Evolutionary conservation across 2,888 invertebrate species (phyloP).

Genomic region (Leucania comma): DNA sequence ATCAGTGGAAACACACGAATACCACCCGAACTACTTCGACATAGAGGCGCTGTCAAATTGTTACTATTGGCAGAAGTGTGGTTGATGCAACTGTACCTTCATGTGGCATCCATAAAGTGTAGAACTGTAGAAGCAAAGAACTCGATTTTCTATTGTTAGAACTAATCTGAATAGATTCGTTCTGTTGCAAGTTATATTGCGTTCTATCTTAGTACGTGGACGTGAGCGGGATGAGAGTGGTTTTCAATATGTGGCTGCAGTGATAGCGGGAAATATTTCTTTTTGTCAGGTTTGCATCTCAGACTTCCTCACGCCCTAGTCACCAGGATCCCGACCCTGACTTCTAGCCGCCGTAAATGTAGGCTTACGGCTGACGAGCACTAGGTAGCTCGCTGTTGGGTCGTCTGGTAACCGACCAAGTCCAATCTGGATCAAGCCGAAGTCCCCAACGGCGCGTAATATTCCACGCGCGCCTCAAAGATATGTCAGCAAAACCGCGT

Average conservation of each 20-base stretch:
- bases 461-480: too few species aligned
- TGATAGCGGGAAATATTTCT: constrained; percentile 6
- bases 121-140: constrained; percentile 21
- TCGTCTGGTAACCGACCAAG: too few species aligned
- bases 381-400: too few species aligned
- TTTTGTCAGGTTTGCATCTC: too few species aligned
- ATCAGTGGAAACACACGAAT: neutral
- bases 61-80: neutral
- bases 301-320: too few species aligned
- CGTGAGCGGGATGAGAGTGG: constrained; percentile 44
- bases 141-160: constrained; percentile 53
- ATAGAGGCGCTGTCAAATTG: neutral
- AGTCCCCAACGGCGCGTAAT: too few species aligned
- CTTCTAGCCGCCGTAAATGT: too few species aligned
- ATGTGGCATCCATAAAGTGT: constrained; percentile 26
- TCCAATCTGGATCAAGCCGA: too few species aligned
- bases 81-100: neutral
- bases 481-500: too few species aligned
- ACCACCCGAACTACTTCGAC: neutral
- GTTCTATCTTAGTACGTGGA: constrained; percentile 54
- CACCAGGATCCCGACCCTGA: too few species aligned
- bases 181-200: constrained; percentile 59
- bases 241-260: neutral
- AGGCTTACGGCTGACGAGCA: too few species aligned
- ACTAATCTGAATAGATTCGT: constrained; percentile 60